phyloP scores from a whole-genome alignment of 2,888 invertebrate genomes.

The Acleris laterana region DNA sequence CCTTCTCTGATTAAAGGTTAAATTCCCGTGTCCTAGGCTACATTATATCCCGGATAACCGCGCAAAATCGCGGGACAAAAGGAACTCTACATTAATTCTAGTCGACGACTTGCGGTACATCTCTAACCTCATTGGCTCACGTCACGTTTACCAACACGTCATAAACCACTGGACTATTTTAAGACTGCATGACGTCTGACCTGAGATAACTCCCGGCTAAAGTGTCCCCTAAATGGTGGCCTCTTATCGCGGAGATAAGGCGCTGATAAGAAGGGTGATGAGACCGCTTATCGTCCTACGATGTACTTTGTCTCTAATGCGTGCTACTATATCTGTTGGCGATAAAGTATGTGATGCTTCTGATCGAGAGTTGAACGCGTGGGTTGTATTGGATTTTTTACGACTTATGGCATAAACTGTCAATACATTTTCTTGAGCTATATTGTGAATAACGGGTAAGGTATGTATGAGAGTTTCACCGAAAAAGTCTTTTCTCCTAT shows the following conservation, averaged over 20 bases:
- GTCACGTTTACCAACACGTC: conserved; percentile 28
- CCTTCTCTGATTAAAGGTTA: no score
- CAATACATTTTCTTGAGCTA: no score
- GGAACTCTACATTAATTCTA: neutral
- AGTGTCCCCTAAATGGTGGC: conserved; percentile 57
- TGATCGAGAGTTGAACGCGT: no score
- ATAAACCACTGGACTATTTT: conserved; percentile 37
- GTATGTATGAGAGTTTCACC: no score
- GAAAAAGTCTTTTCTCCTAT: no score
- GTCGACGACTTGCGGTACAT: conserved; percentile 7
- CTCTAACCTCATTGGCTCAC: conserved; percentile 19
- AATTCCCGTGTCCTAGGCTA: no score
- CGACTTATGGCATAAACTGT: no score
- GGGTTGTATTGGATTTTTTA: no score
- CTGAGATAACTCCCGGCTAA: conserved; percentile 61
- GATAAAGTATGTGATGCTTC: neutral
- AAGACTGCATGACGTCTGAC: conserved; percentile 48
- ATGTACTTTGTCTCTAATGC: conserved; percentile 50
- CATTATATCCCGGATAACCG: no score
- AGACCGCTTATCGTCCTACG: conserved; percentile 56
- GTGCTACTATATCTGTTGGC: conserved; percentile 31
- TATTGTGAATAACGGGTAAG: no score
- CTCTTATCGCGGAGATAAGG: conserved; percentile 65
- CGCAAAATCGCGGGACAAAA: no score
- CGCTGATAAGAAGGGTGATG: conserved; percentile 61